Evolutionary conservation across 2,888 invertebrate genomes (phyloP).

Genomic region (Barypeithes pellucidus): DNA sequence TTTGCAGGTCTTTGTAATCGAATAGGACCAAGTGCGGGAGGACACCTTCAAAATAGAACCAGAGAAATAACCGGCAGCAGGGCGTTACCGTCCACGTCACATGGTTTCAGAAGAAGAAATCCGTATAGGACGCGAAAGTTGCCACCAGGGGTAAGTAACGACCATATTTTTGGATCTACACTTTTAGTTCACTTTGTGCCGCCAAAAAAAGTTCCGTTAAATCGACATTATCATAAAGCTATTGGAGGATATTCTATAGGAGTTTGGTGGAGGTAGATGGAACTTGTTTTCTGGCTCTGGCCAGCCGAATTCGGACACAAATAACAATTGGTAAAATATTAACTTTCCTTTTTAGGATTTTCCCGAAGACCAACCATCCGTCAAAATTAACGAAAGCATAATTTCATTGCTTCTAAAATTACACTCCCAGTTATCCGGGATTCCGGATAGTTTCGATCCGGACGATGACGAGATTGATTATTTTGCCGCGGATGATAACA

Average conservation of each 20-base stretch:
- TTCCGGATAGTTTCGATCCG: conserved; percentile 82
- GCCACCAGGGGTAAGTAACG: conserved; percentile 64
- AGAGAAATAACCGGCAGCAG: background rate
- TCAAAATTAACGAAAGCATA: conserved; percentile 86
- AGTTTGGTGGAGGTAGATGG: too few species aligned
- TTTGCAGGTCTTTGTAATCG: conserved; percentile 24
- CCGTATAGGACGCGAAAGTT: conserved; percentile 59
- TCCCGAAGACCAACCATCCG: conserved; percentile 64
- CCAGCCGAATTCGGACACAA: too few species aligned
- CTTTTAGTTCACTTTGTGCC: too few species aligned
- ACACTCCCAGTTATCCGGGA: conserved; percentile 90
- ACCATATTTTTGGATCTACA: too few species aligned
- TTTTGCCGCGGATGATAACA: conserved; percentile 53
- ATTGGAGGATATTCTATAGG: too few species aligned
- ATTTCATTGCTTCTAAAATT: conserved; percentile 91
- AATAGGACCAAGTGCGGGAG: background rate
- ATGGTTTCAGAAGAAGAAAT: conserved; percentile 59
- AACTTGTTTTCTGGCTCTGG: too few species aligned
- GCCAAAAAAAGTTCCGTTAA: too few species aligned
- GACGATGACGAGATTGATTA: conserved; percentile 68
- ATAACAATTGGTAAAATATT: too few species aligned
- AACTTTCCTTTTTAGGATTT: conserved; percentile 58
- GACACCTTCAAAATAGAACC: conserved; percentile 7
- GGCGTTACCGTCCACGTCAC: conserved; percentile 70
- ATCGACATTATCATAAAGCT: too few species aligned